Base-by-base conservation (phyloP, 2,113 vertebrate species). In the Esox niger region DNA sequence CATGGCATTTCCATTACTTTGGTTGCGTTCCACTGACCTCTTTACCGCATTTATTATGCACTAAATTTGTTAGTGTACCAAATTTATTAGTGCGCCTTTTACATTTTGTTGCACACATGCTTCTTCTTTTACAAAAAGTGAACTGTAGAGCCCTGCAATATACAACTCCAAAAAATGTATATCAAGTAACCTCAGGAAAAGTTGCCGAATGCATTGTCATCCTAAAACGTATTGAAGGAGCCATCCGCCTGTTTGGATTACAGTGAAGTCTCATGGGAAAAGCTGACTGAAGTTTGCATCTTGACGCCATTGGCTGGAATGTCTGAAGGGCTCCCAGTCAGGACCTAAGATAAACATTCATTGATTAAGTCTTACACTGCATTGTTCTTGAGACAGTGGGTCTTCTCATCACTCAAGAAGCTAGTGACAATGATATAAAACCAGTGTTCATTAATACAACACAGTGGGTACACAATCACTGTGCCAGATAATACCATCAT, bases 201-300 rank as follows among this genome's bases (percentile, higher is more conserved):
- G 23, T 55, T 57, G 31, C 73, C 59, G 38, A 21, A 52, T 52
- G 47, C n/a, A n/a, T 21, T 52, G 47, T 52, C n/a, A n/a, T 17
- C 47, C n/a, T 52, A 17, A 3, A 7, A 52, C 11, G 21, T 52
- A 6, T 52, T 49, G 17, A 2, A 49, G 7, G 10, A 27, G 17
- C 20, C 6, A 59, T 17, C 17, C 5, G 15, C 29, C 29, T 59
- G 3, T 59, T 59, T n/a, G 49, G 0, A 15, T 88, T 77, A 92
- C 35, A 91, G 63, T 0, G 90, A 85, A 1, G 88, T 91, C 75
- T 92, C 88, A 2, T 35, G 73, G 57, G 89, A 80, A 35, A 85
- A 83, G 56, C 84, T 79, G 64, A 84, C 0, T 0, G 83, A 84
- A 0, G 84, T 27, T 1, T 82, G 68, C 72, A 82, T 27, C 43